Conservation (phyloP, 2,888 invertebrate genomes). For the Diarsia brunnea region DNA sequence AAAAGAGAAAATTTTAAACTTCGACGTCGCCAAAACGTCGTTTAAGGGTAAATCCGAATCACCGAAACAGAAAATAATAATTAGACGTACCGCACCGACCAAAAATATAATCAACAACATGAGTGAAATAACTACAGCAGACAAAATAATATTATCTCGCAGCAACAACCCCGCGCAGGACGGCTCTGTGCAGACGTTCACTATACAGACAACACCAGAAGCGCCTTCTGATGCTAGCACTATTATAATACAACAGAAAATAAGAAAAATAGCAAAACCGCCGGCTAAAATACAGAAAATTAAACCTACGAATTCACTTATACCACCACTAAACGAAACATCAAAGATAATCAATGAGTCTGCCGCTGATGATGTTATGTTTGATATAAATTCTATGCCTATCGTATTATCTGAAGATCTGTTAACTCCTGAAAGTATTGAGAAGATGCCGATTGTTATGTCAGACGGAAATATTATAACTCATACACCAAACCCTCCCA, state of each 20-base stretch:
- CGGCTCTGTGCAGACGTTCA: conserved; percentile 85
- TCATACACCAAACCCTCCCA: conserved; percentile 77
- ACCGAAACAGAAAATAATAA: conserved; percentile 87
- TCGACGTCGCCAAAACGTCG: conserved; percentile 83
- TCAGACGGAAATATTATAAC: conserved; percentile 85
- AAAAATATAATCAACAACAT: conserved; percentile 82
- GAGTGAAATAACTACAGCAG: conserved; percentile 79
- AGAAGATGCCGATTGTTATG: conserved; percentile 92
- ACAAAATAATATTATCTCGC: conserved; percentile 86
- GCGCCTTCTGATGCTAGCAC: conserved; percentile 80
- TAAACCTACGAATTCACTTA: conserved; percentile 80
- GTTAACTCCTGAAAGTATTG: conserved; percentile 92
- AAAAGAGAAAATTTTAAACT: conserved; percentile 88
- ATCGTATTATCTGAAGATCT: conserved; percentile 94
- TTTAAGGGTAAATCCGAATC: conserved; percentile 79
- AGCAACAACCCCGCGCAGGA: conserved; percentile 79
- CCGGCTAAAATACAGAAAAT: conserved; percentile 82
- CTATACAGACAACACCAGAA: conserved; percentile 84
- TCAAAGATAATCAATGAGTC: conserved; percentile 71
- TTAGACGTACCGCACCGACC: conserved; percentile 81
- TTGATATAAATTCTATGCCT: conserved; percentile 95
- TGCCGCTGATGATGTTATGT: conserved; percentile 85
- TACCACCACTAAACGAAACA: conserved; percentile 74
- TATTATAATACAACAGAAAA: conserved; percentile 85
- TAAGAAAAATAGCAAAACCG: conserved; percentile 82